Percentiles rank a stretch among this genome's conserved stretches.
Conservation (phyloP, 2,797 vertebrate genomes). For the Sardinella longiceps region DNA sequence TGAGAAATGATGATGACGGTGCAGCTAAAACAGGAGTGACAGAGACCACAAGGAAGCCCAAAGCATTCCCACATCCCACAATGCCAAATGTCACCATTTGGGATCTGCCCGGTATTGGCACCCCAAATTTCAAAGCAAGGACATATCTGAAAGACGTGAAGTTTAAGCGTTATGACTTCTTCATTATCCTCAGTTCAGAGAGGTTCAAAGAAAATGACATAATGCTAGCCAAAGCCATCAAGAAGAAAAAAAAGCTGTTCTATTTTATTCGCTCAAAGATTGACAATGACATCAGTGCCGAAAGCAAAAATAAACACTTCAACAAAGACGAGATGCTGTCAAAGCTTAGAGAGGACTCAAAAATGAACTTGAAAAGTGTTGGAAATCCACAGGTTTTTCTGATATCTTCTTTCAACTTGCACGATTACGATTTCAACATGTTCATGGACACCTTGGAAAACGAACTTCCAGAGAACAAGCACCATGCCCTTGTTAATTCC, state of each 20-base stretch:
- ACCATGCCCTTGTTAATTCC: neutral
- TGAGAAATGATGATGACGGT: too few relatives aligned
- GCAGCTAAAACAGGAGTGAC: too few relatives aligned
- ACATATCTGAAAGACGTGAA: conserved; percentile 46
- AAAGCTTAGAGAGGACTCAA: neutral
- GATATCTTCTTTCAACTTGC: neutral
- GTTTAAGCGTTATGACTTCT: conserved; percentile 52
- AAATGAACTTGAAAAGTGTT: neutral
- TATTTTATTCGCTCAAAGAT: too few relatives aligned
- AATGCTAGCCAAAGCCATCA: too few relatives aligned
- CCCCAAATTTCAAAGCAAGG: conserved; percentile 64
- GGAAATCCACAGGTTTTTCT: conserved; percentile 17
- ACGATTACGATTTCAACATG: neutral
- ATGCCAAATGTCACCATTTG: too few relatives aligned
- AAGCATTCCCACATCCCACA: too few relatives aligned
- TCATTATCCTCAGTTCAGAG: conserved; percentile 49
- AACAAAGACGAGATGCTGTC: neutral
- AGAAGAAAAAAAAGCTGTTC: too few relatives aligned
- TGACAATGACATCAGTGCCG: conserved; percentile 2
- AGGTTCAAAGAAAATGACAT: too few relatives aligned
- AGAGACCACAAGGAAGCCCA: too few relatives aligned
- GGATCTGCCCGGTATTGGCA: conserved; percentile 74
- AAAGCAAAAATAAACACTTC: conserved; percentile 1
- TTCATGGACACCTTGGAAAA: neutral
- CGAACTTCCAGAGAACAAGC: neutral